phyloP scores from a whole-genome alignment of 1,140 invertebrate species.

The Drosophila carrolli region DNA sequence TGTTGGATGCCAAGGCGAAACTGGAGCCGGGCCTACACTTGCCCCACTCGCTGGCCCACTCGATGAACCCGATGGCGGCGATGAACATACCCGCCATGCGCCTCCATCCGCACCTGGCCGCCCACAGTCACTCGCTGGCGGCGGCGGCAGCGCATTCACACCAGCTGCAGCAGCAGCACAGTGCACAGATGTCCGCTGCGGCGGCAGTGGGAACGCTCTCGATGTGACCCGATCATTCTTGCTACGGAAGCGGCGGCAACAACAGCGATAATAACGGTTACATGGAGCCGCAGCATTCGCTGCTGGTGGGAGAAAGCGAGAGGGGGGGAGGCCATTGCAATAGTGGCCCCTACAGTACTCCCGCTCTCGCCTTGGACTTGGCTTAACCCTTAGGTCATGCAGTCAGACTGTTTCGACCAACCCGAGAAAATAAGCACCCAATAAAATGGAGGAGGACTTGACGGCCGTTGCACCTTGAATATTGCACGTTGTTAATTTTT shows the following conservation, averaged over 20 bases:
- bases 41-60: constrained; percentile 71
- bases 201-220: constrained; percentile 72
- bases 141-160: constrained; percentile 74
- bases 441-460: constrained; percentile 17
- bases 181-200: constrained; percentile 74
- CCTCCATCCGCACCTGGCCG: constrained; percentile 72
- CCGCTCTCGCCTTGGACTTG: constrained; percentile 65
- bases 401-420: constrained; percentile 50
- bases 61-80: constrained; percentile 79
- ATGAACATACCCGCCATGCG: constrained; percentile 77
- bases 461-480: constrained; percentile 57
- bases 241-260: constrained; percentile 20
- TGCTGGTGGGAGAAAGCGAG: constrained; percentile 42
- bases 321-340: background rate
- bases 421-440: constrained; percentile 4
- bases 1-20: constrained; percentile 78
- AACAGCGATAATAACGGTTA: constrained; percentile 28
- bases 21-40: constrained; percentile 79
- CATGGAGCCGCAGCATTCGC: constrained; percentile 49
- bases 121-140: constrained; percentile 69
- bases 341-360: constrained; percentile 51
- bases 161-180: constrained; percentile 74
- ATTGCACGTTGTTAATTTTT: constrained; percentile 84
- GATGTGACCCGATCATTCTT: constrained; percentile 74
- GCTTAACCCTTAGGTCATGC: constrained; percentile 47